Evolutionary conservation across 2,888 invertebrate species (phyloP), one percentile per base, ranked within the genome.

Genomic region (Arctia plantaginis): DNA sequence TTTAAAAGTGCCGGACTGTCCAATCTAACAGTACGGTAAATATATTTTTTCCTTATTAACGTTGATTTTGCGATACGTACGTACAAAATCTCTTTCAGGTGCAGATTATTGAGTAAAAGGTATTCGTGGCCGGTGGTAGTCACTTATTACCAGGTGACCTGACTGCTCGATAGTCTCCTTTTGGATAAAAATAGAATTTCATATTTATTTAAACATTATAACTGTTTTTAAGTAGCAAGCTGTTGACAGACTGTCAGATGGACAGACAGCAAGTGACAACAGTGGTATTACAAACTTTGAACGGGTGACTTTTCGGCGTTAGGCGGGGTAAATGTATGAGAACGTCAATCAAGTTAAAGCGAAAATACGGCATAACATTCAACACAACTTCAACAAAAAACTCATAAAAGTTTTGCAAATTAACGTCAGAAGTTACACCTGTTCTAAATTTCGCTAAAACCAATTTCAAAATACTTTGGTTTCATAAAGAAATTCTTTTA

Each of bases 401-500:
- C 69, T 80, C 71, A 65, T 68, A 72, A 64, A 73, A 72, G 20
- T 72, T 67, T 68, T 71, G 39, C 64, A 76, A 83, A 83, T 69
- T 66, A n/a, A 72, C 72, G 75, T 75, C 67, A 64, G 66, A 76
- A 70, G 66, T 69, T 69, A 74, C 69, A 77, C 44, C 74, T 78
- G 74, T 74, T 70, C 73, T 59, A 68, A 80, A 59, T 80, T 80
- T 74, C 67, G 20, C 75, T 69, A 62, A 80, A 76, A 84, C 82
- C 75, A 78, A 82, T 83, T 75, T 65, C 23, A 71, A 64, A 85
- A 76, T 77, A 79, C 79, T 83, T 81, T 72, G 78, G 75, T 82
- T 79, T 80, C 81, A 79, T 79, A 84, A 82, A 85, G 80, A 85
- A 86, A 82, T 85, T 82, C 79, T 83, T 77, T 41, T 71, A 69